Evolutionary conservation across 2,888 invertebrate genomes (phyloP).

Genomic region (Netelia fuscicornis): DNA sequence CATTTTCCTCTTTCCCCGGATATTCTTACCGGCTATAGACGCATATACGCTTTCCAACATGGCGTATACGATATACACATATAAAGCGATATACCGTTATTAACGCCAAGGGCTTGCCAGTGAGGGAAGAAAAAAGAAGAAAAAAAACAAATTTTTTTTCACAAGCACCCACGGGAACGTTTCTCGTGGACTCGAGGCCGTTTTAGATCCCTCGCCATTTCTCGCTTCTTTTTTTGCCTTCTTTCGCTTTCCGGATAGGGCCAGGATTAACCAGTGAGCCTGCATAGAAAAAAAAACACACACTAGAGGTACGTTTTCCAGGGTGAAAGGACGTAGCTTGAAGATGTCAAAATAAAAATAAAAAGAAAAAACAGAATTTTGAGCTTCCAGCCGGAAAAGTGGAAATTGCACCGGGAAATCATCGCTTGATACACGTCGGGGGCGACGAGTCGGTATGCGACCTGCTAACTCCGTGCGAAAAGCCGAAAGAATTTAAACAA

Average conservation of each 20-base stretch:
- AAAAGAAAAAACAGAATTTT: conserved; percentile 6
- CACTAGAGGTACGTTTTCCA: conserved; percentile 27
- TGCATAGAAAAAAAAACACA: background rate
- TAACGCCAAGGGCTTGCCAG: conserved; percentile 37
- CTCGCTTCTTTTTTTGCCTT: background rate
- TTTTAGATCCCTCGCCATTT: conserved; percentile 11
- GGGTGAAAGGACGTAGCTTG: conserved; percentile 2
- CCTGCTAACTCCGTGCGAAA: background rate
- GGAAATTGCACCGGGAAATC: conserved; percentile 10
- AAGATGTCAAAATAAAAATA: conserved; percentile 10
- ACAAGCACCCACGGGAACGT: conserved; percentile 4
- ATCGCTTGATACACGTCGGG: background rate
- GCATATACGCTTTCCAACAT: background rate
- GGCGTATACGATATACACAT: background rate
- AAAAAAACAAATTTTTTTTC: conserved; percentile 1
- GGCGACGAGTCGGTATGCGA: background rate
- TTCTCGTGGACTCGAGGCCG: background rate
- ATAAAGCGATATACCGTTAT: conserved; percentile 37
- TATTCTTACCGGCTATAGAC: conserved; percentile 13
- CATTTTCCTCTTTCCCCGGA: conserved; percentile 33
- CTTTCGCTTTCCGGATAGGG: background rate
- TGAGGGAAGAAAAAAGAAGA: conserved; percentile 21
- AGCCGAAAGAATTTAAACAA: background rate
- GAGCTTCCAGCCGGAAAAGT: conserved; percentile 12
- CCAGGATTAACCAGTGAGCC: conserved; percentile 44